phyloP scores from a whole-genome alignment of 2,888 invertebrate genomes.

The Drosophila lacicola region DNA sequence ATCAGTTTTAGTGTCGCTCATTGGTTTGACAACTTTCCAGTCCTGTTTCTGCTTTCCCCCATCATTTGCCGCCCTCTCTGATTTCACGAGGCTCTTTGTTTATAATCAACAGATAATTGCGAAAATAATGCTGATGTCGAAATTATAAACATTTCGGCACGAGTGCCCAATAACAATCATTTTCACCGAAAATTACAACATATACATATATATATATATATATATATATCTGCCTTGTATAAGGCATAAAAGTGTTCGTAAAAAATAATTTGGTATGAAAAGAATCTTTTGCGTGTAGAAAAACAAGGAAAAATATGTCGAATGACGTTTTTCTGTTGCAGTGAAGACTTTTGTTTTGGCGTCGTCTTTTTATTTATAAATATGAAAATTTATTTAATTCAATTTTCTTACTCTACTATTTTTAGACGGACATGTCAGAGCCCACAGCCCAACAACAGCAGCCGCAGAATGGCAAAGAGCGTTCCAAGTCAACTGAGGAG shows the following conservation, averaged over 20 bases:
- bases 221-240: constrained; percentile 1
- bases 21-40: constrained; percentile 69
- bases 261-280: constrained; percentile 48
- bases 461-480: constrained; percentile 81
- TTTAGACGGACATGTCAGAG: constrained; percentile 81
- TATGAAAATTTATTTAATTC: constrained; percentile 69
- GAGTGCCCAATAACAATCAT: constrained; percentile 28
- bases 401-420: constrained; percentile 69
- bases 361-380: constrained; percentile 62
- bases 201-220: neutral
- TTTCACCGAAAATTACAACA: constrained; percentile 47
- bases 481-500: constrained; percentile 86
- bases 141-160: constrained; percentile 65
- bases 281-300: constrained; percentile 13
- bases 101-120: constrained; percentile 47
- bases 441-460: constrained; percentile 76
- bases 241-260: constrained; percentile 45
- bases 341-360: constrained; percentile 40
- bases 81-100: constrained; percentile 45
- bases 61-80: constrained; percentile 45
- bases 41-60: constrained; percentile 34
- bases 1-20: constrained; percentile 61
- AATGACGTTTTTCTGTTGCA: constrained; percentile 27
- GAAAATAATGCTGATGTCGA: constrained; percentile 33
- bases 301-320: constrained; percentile 27